phyloP scores from a whole-genome alignment of 2,888 invertebrate genomes.

The Cerceris rybyensis region DNA sequence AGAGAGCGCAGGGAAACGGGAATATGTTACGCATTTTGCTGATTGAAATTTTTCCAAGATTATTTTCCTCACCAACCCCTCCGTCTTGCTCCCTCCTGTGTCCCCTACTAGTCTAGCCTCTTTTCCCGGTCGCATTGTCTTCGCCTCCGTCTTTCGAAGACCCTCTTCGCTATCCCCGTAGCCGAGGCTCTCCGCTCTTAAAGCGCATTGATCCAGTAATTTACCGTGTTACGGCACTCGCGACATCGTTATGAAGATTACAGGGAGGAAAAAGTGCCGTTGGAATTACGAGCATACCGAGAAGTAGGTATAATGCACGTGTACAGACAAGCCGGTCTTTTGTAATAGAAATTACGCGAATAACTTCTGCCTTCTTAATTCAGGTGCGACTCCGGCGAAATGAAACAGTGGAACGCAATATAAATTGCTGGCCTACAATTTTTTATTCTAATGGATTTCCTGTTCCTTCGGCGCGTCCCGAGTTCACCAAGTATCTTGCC shows the following conservation, averaged over 20 bases:
- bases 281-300: slow-evolving; percentile 60
- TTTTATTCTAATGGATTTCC: background rate
- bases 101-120: slow-evolving; percentile 12
- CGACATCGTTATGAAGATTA: slow-evolving; percentile 70
- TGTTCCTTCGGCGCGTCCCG: slow-evolving; percentile 1
- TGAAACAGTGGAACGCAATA: slow-evolving; percentile 46
- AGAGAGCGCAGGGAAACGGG: slow-evolving; percentile 63
- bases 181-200: slow-evolving; percentile 52
- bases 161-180: slow-evolving; percentile 25
- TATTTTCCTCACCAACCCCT: slow-evolving; percentile 66
- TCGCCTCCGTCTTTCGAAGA: slow-evolving; percentile 44
- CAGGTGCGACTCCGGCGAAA: slow-evolving; percentile 35
- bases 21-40: slow-evolving; percentile 81
- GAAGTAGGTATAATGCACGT: slow-evolving; percentile 60
- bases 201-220: slow-evolving; percentile 70
- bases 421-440: slow-evolving; percentile 25
- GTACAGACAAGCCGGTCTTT: slow-evolving; percentile 48
- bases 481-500: background rate
- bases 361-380: slow-evolving; percentile 44
- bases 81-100: slow-evolving; percentile 15
- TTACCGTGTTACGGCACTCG: slow-evolving; percentile 65
- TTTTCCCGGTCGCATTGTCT: slow-evolving; percentile 52
- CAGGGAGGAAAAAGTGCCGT: slow-evolving; percentile 63
- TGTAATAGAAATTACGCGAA: slow-evolving; percentile 62
- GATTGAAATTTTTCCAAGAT: slow-evolving; percentile 80